Conservation (phyloP, 2,888 invertebrate genomes). For the Lampropteryx suffumata region DNA sequence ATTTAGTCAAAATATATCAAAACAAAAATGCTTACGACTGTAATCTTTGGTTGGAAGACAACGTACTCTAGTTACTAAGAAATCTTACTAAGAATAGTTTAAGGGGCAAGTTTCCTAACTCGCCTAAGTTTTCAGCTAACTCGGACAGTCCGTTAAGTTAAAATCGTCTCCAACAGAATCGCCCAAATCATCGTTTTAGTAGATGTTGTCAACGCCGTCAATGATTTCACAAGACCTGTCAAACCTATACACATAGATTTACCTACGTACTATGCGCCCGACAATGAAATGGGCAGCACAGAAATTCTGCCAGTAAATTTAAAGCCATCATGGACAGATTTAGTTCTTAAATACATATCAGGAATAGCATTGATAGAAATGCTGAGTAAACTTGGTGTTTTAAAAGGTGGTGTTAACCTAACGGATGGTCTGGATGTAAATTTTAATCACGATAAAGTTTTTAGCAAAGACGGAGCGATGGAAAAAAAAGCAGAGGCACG, state of each 20-base stretch:
- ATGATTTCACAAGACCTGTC: conserved; percentile 37
- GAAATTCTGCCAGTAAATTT: not conserved
- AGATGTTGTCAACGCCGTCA: conserved; percentile 38
- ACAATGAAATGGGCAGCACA: conserved; percentile 19
- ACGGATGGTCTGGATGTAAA: conserved; percentile 34
- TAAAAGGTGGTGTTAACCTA: conserved; percentile 32
- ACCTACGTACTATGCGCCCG: conserved; percentile 41
- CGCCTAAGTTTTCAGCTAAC: not conserved
- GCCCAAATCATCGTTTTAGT: conserved; percentile 32
- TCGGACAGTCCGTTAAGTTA: conserved; percentile 7
- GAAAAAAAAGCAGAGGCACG: not conserved
- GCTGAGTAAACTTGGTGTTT: conserved; percentile 36
- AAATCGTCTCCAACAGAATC: conserved; percentile 31
- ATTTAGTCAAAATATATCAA: too few species aligned
- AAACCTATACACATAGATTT: conserved; percentile 39
- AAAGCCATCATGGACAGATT: conserved; percentile 33
- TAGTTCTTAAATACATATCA: conserved; percentile 39
- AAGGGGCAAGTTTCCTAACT: too few species aligned
- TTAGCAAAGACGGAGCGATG: conserved; percentile 5
- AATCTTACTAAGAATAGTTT: too few species aligned
- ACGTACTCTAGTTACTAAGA: too few species aligned
- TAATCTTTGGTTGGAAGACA: too few species aligned
- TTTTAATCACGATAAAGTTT: conserved; percentile 23
- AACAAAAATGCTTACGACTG: too few species aligned
- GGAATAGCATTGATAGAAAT: conserved; percentile 31